Base-by-base conservation (phyloP, 2,888 invertebrate genomes). In the Strigamia maritima region DNA sequence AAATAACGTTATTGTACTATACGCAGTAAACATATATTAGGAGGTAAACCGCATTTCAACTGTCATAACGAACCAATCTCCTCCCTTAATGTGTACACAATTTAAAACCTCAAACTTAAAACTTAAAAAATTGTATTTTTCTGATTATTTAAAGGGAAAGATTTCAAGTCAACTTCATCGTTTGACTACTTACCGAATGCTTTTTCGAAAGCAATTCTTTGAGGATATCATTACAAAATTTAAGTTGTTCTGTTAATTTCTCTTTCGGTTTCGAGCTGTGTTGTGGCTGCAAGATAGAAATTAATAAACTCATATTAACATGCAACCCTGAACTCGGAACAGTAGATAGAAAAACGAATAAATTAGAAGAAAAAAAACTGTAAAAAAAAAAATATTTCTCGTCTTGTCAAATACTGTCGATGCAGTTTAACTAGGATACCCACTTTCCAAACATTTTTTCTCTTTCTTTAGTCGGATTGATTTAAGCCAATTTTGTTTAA, bases 151-250 rank as follows among this genome's bases (percentile, higher is more conserved):
- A 44, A 44, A 40, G 44, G 44, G 14, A 44, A 44, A n/a, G 4
- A 16, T 14, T 44, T 16, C 16, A 14, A 14, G n/a, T 44, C 44
- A 16, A 44, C 44, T 44, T 44, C 44, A 44, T 44, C 44, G n/a
- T 12, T 35, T 35, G 35, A 35, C n/a, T 26, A 80, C 80, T 80
- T 78, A 80, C 83, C 76, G 94, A 94, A 89, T 95, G 95, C 86
- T 95, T 95, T 87, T 95, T 95, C 78, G 94, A 93, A 87, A 95
- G 95, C 38, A 95, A 88, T 86, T 95, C 95, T 86, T 95, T 95
- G 81, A 95, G 89, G 85, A 95, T 95, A 89, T 95, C 95, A 87
- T 94, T 94, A 87, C 95, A 95, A 82, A 93, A 93, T 86, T 94
- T 95, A 81, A 95, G 89, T 60, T 94, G 91, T 85, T 95, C 95